Conservation (phyloP, 2,113 vertebrate species). For the Miniopterus natalensis region DNA sequence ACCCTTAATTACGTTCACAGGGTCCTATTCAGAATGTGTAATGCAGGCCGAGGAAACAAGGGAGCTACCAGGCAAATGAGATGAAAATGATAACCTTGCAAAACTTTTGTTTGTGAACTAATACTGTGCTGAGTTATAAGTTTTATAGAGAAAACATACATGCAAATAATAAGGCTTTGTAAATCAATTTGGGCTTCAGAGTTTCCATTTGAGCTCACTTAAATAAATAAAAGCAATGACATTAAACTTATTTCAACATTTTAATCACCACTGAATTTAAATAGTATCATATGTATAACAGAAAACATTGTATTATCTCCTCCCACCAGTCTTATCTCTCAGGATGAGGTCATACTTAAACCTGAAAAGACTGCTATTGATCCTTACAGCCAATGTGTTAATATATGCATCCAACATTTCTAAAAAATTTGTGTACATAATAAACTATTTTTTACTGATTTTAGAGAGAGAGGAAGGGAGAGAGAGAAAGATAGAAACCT, state of each 20-base stretch:
- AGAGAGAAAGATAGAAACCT: too few species aligned
- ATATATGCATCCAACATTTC: neutral
- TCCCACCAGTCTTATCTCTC: neutral
- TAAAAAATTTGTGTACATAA: neutral
- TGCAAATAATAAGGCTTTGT: constrained; percentile 72
- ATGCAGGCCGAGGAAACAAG: constrained; percentile 65
- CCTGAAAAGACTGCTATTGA: neutral
- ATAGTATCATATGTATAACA: neutral
- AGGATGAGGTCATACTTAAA: neutral
- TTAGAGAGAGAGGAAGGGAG: too few species aligned
- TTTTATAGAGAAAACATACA: constrained; percentile 59
- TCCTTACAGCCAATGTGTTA: constrained; percentile 25
- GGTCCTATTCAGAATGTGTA: constrained; percentile 74
- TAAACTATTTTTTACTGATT: neutral
- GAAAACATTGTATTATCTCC: neutral
- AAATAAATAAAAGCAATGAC: constrained; percentile 69
- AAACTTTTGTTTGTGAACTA: constrained; percentile 73
- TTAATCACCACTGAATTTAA: constrained; percentile 74
- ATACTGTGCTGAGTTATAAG: constrained; percentile 51
- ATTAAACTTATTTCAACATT: constrained; percentile 65
- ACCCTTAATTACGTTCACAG: constrained; percentile 79
- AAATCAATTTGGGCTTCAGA: constrained; percentile 75
- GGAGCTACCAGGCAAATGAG: constrained; percentile 66
- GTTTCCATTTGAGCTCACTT: constrained; percentile 57
- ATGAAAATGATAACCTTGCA: constrained; percentile 67